These are phyloP conservation scores for Mus caroli DNA, from an alignment of 2,797 vertebrate genomes.

Conservation along the genomic window DNA sequence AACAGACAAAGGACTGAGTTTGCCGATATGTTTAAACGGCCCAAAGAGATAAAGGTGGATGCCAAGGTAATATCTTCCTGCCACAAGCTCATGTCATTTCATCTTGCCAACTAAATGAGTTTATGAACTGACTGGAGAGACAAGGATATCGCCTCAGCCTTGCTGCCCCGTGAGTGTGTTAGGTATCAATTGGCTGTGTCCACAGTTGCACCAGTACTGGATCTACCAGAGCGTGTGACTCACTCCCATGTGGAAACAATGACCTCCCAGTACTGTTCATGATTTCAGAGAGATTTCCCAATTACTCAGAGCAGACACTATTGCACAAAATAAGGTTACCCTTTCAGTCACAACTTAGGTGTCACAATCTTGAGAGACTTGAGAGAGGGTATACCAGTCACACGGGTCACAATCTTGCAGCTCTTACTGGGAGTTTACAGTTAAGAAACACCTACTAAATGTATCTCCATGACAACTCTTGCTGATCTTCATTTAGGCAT, in stretches of 20 bases:
- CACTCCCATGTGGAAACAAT: slow-evolving; percentile 15
- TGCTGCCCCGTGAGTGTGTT: slow-evolving; percentile 54
- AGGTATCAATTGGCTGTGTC: slow-evolving; percentile 62
- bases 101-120: slow-evolving; percentile 54
- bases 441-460: slow-evolving; percentile 35
- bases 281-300: slow-evolving; percentile 61
- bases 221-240: not conserved
- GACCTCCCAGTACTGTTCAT: slow-evolving; percentile 41
- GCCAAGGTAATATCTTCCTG: slow-evolving; percentile 33
- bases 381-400: not conserved
- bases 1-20: not conserved
- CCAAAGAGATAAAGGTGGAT: slow-evolving; percentile 51
- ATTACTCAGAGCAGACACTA: not conserved
- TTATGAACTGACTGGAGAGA: slow-evolving; percentile 63
- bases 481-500: slow-evolving; percentile 37
- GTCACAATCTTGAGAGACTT: not conserved
- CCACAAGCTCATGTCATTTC: not conserved
- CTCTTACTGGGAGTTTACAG: not conserved
- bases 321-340: not conserved
- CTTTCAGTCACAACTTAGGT: slow-evolving; percentile 3
- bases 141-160: slow-evolving; percentile 32
- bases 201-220: slow-evolving; percentile 44
- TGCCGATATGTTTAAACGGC: not conserved
- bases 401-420: not conserved
- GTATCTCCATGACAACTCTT: slow-evolving; percentile 14